Evolutionary conservation across 2,888 invertebrate genomes (phyloP).

Genomic region (Chymomyza procnemis): DNA sequence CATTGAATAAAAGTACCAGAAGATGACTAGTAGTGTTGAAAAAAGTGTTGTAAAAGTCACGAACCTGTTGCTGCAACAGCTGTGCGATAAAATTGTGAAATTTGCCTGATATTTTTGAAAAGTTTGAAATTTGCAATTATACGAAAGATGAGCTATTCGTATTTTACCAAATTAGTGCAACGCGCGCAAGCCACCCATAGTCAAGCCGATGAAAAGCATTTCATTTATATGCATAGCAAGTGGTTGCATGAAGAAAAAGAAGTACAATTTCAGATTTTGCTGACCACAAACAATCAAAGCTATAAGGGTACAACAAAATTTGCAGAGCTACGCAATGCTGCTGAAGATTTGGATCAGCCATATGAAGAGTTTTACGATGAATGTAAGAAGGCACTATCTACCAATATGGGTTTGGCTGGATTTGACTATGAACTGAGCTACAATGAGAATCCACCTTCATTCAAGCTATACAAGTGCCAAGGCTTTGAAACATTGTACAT

Average conservation of each 20-base stretch:
- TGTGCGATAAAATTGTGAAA: slow-evolving; percentile 5
- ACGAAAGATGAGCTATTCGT: slow-evolving; percentile 17
- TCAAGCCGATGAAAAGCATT: slow-evolving; percentile 46
- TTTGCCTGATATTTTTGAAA: background rate
- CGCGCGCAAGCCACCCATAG: slow-evolving; percentile 34
- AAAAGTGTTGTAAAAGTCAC: background rate
- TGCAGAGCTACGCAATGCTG: slow-evolving; percentile 53
- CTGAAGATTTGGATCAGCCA: slow-evolving; percentile 61
- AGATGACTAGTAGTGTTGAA: background rate
- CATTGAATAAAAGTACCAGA: background rate
- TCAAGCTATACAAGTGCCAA: slow-evolving; percentile 57
- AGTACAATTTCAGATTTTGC: slow-evolving; percentile 38
- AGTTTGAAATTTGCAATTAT: slow-evolving; percentile 8
- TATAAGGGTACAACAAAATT: slow-evolving; percentile 47
- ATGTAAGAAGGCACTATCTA: slow-evolving; percentile 58
- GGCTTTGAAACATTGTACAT: slow-evolving; percentile 61
- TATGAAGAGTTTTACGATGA: slow-evolving; percentile 58
- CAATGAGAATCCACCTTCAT: slow-evolving; percentile 38
- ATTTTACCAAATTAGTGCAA: slow-evolving; percentile 41
- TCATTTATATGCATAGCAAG: slow-evolving; percentile 49
- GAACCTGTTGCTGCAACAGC: background rate
- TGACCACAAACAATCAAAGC: slow-evolving; percentile 35
- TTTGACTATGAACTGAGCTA: slow-evolving; percentile 62
- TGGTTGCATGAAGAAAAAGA: slow-evolving; percentile 49
- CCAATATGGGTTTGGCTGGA: slow-evolving; percentile 47